Evolutionary conservation across 2,888 invertebrate genomes (phyloP), one percentile per base, ranked within the genome.

Genomic region (Lasioglossum malachurum): DNA sequence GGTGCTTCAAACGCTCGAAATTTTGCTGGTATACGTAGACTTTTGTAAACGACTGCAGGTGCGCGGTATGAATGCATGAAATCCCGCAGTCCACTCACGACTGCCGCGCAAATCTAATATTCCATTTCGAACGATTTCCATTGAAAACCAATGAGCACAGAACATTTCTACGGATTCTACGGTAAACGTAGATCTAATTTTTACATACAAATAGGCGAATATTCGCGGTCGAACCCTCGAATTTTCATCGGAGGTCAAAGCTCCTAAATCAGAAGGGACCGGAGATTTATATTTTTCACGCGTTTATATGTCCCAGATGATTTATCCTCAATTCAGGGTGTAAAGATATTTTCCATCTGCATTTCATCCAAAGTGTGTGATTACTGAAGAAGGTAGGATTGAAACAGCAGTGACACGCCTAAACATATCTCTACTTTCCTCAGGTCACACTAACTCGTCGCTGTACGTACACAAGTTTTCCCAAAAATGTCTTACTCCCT

Each of bases 241-340:
- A 76, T 82, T 82, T 77, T 41, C 35, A 57, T 2, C 81, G 60
- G 19, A 1, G 10, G 12, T 8, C 49, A n/a, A 72, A 60, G n/a
- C 49, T 57, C n/a, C n/a, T 7, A 53, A 23, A 57, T 12, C n/a
- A 12, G 12, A 57, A n/a, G 12, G 57, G 10, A 1, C 57, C 7
- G 4, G 1, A 10, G 5, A 27, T 75, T 69, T 41, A 16, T 10
- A 27, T 10, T 16, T 10, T n/a, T 8, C 49, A 8, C 49, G 49
- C 46, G 4, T 44, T 44, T 44, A 0, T 44, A 44, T 14, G 12
- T 44, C 2, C 0, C 44, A 44, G 4, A 44, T 44, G 44, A 14
- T 44, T 44, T 44, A 44, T 12, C 41, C 12, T 44, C 12, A 12
- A 44, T 44, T 44, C 12, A 12, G 12, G 44, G 12, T 44, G 12